Evolutionary conservation across 2,113 vertebrate genomes (phyloP).

Genomic region (Nymphicus hollandicus): DNA sequence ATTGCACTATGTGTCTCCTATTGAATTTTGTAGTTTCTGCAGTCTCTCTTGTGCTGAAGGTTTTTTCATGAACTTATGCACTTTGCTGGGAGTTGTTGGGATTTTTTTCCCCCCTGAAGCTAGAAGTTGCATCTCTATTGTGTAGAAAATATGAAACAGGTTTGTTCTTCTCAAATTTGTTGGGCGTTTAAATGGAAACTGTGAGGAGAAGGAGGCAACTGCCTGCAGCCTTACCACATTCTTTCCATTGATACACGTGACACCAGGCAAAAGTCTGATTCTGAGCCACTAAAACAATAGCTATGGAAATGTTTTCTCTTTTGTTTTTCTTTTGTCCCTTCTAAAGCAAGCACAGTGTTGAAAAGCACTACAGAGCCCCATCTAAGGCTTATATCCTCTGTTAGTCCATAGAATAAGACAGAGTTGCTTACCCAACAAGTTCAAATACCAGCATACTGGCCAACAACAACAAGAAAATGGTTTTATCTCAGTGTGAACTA

Average conservation of each 20-base stretch:
- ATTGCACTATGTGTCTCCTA: not conserved
- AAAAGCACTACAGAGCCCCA: not conserved
- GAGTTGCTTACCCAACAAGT: not conserved
- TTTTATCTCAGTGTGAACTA: conserved; percentile 20
- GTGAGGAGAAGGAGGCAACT: not conserved
- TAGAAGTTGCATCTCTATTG: conserved; percentile 28
- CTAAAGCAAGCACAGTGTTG: not conserved
- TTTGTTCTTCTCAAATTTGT: not conserved
- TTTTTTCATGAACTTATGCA: conserved; percentile 8
- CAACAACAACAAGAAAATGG: not conserved
- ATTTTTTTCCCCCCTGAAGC: not conserved
- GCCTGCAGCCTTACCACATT: conserved; percentile 27
- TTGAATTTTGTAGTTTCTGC: not conserved
- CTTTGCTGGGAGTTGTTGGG: not conserved
- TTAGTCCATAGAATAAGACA: not conserved
- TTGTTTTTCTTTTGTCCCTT: not conserved
- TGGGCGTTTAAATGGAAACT: conserved; percentile 30
- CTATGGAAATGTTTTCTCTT: not conserved
- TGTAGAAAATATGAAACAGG: conserved; percentile 54
- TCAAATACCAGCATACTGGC: not conserved
- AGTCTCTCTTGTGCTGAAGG: not conserved
- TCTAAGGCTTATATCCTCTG: not conserved
- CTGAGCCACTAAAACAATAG: conserved; percentile 14
- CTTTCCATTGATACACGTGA: conserved; percentile 9
- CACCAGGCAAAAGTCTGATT: not conserved